A percentile compares a stretch with the other conserved stretches of the same genome.
phyloP scores from a whole-genome alignment of 2,113 vertebrate genomes.

The Amphilophus citrinellus region DNA sequence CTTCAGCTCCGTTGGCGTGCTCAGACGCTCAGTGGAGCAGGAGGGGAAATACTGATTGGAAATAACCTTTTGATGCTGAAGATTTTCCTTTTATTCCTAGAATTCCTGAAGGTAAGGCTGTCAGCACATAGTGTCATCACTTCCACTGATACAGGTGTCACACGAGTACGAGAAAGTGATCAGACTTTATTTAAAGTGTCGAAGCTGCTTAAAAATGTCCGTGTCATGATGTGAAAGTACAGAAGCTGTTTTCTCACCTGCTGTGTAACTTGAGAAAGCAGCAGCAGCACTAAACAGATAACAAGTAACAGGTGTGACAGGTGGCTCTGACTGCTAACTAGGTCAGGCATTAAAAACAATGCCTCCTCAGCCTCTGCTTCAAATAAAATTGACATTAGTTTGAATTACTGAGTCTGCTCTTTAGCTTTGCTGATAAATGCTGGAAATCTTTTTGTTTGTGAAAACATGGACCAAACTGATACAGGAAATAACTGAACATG shows the following conservation, averaged over 20 bases:
- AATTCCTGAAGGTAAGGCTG: constrained; percentile 52
- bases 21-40: not conserved
- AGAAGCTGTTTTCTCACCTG: not conserved
- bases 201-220: not conserved
- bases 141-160: not conserved
- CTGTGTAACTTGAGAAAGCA: constrained; percentile 32
- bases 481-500: not conserved
- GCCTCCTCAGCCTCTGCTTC: not conserved
- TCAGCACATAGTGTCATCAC: not conserved
- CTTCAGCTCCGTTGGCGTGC: not conserved
- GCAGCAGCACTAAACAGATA: not conserved
- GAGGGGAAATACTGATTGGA: not conserved
- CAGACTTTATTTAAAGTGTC: not conserved
- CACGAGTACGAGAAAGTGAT: not conserved
- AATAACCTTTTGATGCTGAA: not conserved
- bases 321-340: constrained; percentile 31
- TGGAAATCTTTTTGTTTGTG: not conserved
- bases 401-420: not conserved
- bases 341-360: constrained; percentile 20
- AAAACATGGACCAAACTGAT: not conserved
- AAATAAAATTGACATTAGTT: not conserved
- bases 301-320: constrained; percentile 64
- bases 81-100: not conserved
- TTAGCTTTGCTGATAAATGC: not conserved
- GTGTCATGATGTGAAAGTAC: not conserved